Conservation (phyloP, 2,797 vertebrate species). For the Myoxocephalus aenaeus region DNA sequence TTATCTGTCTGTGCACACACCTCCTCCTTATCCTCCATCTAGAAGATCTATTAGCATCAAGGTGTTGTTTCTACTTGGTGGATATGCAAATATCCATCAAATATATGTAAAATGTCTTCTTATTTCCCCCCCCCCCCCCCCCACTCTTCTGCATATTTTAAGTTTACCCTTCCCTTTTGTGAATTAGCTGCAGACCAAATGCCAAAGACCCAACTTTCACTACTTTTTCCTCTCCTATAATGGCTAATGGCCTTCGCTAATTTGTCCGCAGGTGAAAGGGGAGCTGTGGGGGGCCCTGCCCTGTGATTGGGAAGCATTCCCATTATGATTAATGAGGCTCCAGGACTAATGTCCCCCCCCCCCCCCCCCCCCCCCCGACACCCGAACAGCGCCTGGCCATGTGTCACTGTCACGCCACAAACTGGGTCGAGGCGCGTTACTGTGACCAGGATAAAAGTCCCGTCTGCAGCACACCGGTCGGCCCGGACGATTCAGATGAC, state of each 20-base stretch:
- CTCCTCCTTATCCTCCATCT: constrained; percentile 1
- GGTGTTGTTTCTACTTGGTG: background rate
- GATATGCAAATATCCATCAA: background rate
- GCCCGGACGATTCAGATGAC: background rate
- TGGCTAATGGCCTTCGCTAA: constrained; percentile 22
- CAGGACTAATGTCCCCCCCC: constrained; percentile 63
- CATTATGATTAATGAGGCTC: constrained; percentile 71
- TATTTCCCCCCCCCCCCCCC: too few relatives aligned
- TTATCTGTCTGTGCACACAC: background rate
- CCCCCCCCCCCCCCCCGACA: constrained; percentile 37
- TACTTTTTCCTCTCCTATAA: constrained; percentile 16
- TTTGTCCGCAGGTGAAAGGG: constrained; percentile 24
- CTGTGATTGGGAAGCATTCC: constrained; percentile 62
- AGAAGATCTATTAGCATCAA: background rate
- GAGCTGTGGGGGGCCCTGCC: constrained; percentile 45
- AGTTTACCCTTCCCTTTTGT: background rate
- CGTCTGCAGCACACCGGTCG: background rate
- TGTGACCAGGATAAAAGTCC: constrained; percentile 38
- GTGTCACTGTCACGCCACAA: constrained; percentile 75
- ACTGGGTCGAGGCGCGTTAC: constrained; percentile 61
- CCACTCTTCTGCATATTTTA: background rate
- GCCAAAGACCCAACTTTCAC: background rate
- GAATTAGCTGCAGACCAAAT: constrained; percentile 14
- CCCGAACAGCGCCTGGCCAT: constrained; percentile 63
- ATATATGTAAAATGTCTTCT: background rate